These are phyloP conservation scores for Drosophila sproati DNA, from an alignment of 1,140 invertebrate genomes.

Conservation along the genomic window DNA sequence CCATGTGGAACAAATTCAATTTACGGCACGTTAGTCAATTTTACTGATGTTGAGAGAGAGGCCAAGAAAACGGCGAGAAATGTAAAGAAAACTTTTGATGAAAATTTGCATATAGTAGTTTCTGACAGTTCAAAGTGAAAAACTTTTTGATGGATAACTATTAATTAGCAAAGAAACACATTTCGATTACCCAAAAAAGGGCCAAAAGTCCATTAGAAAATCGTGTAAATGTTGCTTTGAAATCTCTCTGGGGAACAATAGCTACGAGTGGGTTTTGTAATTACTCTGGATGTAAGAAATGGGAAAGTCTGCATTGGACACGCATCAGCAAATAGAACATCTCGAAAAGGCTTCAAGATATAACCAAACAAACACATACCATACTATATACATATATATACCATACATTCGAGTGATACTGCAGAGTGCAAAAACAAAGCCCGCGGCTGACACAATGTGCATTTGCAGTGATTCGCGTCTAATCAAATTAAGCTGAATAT, in stretches of 20 bases:
- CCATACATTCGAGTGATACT: not conserved
- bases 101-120: conserved; percentile 72
- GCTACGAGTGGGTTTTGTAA: not conserved
- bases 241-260: conserved; percentile 11
- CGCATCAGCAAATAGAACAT: too few relatives aligned
- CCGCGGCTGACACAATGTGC: conserved; percentile 36
- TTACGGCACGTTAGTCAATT: conserved; percentile 33
- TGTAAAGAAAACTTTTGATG: conserved; percentile 60
- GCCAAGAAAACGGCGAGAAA: conserved; percentile 22
- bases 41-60: conserved; percentile 7
- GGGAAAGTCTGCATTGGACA: not conserved
- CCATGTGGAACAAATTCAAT: conserved; percentile 65
- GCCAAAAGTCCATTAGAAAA: conserved; percentile 10
- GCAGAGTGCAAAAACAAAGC: conserved; percentile 14
- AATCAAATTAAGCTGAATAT: conserved; percentile 81
- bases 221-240: not conserved
- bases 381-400: too few relatives aligned
- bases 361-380: too few relatives aligned
- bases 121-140: conserved; percentile 66
- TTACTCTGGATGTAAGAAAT: conserved; percentile 1
- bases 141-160: conserved; percentile 62
- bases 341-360: not conserved
- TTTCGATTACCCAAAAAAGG: conserved; percentile 34
- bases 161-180: conserved; percentile 62
- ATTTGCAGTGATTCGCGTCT: conserved; percentile 44